phyloP scores from a whole-genome alignment of 2,888 invertebrate genomes.

The Linnaemya tessellans region DNA sequence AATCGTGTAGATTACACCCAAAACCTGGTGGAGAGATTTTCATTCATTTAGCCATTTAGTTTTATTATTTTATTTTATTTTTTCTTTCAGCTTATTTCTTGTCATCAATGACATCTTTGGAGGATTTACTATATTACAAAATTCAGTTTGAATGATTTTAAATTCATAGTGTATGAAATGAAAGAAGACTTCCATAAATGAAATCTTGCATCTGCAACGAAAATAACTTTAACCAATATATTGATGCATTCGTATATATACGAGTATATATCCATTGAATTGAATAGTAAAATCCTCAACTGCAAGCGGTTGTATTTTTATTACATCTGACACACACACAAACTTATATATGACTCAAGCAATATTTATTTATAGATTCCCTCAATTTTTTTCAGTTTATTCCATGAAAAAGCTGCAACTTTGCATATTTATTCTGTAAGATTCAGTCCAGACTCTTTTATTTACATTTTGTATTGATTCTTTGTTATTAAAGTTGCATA shows the following conservation, averaged over 20 bases:
- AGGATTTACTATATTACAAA: conserved; percentile 39
- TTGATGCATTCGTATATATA: background rate
- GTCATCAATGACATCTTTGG: conserved; percentile 43
- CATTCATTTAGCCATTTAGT: conserved; percentile 34
- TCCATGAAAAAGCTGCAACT: conserved; percentile 17
- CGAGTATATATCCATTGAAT: conserved; percentile 14
- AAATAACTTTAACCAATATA: background rate
- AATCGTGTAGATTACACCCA: too few relatives aligned
- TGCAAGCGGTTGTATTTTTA: conserved; percentile 50
- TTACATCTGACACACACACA: conserved; percentile 36
- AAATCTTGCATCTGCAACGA: conserved; percentile 11
- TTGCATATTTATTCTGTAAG: conserved; percentile 35
- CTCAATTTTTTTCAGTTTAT: background rate
- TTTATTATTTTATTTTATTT: conserved; percentile 25
- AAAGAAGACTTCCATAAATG: conserved; percentile 36
- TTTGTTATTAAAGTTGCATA: conserved; percentile 52
- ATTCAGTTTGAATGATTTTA: conserved; percentile 64
- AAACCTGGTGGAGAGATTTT: conserved; percentile 30
- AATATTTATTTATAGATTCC: background rate
- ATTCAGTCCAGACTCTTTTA: conserved; percentile 59
- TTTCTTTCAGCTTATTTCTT: background rate
- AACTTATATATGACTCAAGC: conserved; percentile 6
- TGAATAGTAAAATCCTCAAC: conserved; percentile 54
- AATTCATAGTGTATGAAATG: conserved; percentile 20
- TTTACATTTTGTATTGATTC: conserved; percentile 67